Evolutionary conservation across 1,140 invertebrate species (phyloP).

Genomic region (Drosophila ananassae): DNA sequence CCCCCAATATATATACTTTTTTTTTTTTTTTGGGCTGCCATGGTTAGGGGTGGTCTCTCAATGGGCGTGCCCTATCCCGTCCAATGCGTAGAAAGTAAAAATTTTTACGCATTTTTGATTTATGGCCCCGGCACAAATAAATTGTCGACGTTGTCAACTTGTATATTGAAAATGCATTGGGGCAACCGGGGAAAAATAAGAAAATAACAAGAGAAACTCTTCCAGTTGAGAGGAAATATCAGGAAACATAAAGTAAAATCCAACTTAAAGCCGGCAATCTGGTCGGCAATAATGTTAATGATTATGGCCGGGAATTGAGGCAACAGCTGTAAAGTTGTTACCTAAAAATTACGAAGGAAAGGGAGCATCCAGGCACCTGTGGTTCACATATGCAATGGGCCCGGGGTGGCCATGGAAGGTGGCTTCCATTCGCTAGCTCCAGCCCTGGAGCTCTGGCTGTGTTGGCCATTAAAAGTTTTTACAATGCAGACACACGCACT

Average conservation of each 20-base stretch:
- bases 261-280: conserved; percentile 44
- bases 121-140: conserved; percentile 69
- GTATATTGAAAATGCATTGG: conserved; percentile 78
- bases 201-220: conserved; percentile 7
- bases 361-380: conserved; percentile 54
- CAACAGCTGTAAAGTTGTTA: conserved; percentile 61
- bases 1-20: conserved; percentile 15
- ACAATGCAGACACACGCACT: conserved; percentile 82
- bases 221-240: conserved; percentile 14
- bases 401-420: neutral
- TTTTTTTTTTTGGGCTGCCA: neutral
- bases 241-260: conserved; percentile 29
- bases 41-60: neutral
- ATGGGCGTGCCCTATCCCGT: conserved; percentile 28
- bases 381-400: conserved; percentile 61
- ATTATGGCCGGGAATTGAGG: conserved; percentile 67
- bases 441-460: conserved; percentile 16
- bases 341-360: conserved; percentile 7
- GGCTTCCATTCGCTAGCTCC: conserved; percentile 10
- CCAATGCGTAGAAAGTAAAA: conserved; percentile 52
- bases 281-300: conserved; percentile 76
- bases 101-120: conserved; percentile 83
- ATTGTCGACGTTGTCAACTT: conserved; percentile 58
- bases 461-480: conserved; percentile 77
- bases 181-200: neutral